Evolutionary conservation across 2,797 vertebrate genomes (phyloP).

Genomic region (Dicrostonyx torquatus): DNA sequence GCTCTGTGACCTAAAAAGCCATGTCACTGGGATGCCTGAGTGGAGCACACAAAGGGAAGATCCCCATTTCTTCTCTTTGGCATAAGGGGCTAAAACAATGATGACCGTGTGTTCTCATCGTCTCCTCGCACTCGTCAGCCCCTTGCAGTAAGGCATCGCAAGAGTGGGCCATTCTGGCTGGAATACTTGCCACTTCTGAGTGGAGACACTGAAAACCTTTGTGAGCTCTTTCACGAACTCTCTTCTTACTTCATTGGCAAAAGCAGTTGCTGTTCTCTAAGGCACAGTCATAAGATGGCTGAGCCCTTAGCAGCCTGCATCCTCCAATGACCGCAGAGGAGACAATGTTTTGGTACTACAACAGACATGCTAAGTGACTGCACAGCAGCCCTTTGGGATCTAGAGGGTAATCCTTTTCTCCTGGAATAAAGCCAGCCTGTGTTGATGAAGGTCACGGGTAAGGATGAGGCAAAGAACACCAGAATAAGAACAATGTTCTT

Average conservation of each 20-base stretch:
- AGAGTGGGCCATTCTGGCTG: background rate
- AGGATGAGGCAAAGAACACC: background rate
- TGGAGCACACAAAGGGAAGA: background rate
- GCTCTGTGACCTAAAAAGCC: constrained; percentile 27
- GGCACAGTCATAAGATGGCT: background rate
- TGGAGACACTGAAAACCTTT: background rate
- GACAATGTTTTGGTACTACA: background rate
- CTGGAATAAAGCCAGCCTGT: background rate
- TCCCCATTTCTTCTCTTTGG: background rate
- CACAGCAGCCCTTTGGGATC: background rate
- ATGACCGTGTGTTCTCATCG: background rate
- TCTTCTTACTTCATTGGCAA: background rate
- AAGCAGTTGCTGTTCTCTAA: background rate
- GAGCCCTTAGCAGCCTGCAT: background rate
- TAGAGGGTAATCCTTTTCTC: background rate
- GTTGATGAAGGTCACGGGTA: background rate
- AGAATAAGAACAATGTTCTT: background rate
- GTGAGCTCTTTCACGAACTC: background rate
- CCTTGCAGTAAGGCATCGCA: background rate
- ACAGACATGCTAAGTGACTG: background rate
- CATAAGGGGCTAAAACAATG: background rate
- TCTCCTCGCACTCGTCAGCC: background rate
- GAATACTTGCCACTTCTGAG: background rate
- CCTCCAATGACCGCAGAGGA: background rate
- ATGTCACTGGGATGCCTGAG: background rate